These are phyloP conservation scores for Ochropacha duplaris DNA, from an alignment of 2,888 invertebrate genomes.

Conservation along the genomic window DNA sequence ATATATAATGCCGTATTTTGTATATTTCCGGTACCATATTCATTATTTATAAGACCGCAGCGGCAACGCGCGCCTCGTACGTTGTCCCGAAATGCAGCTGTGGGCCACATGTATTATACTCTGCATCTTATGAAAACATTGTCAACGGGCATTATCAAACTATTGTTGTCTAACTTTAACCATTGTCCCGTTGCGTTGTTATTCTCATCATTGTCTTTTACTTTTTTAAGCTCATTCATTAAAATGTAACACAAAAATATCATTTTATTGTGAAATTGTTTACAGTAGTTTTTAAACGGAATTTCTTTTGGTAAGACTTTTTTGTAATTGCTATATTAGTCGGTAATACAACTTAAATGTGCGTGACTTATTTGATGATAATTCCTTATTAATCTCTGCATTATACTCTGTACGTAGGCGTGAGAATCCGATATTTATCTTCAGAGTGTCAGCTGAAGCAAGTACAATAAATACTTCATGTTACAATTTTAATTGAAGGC, in stretches of 20 bases:
- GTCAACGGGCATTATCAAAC: background rate
- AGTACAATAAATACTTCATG: background rate
- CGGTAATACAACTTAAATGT: background rate
- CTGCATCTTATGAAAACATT: background rate
- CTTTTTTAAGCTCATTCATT: background rate
- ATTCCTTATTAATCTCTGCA: background rate
- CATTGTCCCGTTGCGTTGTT: background rate
- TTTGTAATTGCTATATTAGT: background rate
- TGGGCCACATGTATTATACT: background rate
- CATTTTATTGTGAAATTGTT: no score
- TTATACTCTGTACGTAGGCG: background rate
- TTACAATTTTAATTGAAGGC: background rate
- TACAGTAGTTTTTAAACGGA: no score
- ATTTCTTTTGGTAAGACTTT: background rate
- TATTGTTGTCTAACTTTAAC: background rate
- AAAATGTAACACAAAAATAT: no score
- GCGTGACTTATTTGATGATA: background rate
- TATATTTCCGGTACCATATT: no score
- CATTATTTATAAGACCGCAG: constrained; percentile 23
- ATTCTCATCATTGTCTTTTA: background rate
- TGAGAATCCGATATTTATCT: background rate
- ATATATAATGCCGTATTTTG: no score
- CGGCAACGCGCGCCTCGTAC: constrained; percentile 9
- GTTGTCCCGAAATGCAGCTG: background rate
- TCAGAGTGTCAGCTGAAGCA: background rate